Evolutionary conservation across 2,113 vertebrate genomes (phyloP), one percentile per base, ranked within the genome.

Genomic region (Vulpes lagopus): DNA sequence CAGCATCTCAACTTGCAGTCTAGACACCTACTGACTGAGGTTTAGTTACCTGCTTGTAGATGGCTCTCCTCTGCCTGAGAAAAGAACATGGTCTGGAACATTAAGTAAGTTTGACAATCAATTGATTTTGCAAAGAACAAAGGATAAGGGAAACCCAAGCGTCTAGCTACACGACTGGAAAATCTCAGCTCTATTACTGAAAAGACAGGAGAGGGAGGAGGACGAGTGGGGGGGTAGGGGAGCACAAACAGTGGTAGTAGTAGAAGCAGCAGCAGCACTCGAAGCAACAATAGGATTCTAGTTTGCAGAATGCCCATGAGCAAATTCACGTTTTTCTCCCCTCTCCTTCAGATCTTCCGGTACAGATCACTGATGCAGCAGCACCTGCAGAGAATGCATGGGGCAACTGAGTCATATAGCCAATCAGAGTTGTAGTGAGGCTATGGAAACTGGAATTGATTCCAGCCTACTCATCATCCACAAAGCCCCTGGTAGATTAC

Each of bases 1-100:
- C n/a, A 9, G 64, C 53, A 11, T 38, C 0, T 0, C 12, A 59
- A 11, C 30, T 1, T 5, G 0, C 0, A 2, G 43, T 32, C 43
- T 25, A 43, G 11, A 19, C 5, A 0, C 78, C 81, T 23, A 0
- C 67, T 27, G 65, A 43, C 16, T 4, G 32, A 4, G 22, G 49
- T 17, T n/a, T 30, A 76, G 30, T 25, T 9, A 59, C 25, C 22
- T 35, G 11, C 32, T 30, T n/a, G 23, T 1, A 2, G 60, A 73
- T 2, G n/a, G 43, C 78, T 51, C 73, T 78, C 53, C 62, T 69
- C 62, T 84, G 67, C 67, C 55, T 5, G 12, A 87, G 49, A 57
- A 73, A 53, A 94, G 62, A 79, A 53, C 38, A n/a, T 3, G 8
- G 11, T 8, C 9, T 64, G 32, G 62, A 57, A 89, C 30, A 73